A percentile compares a stretch with the other conserved stretches of the same genome.
Evolutionary conservation across 1,140 invertebrate genomes (phyloP).

Genomic region (Asobara japonica): DNA sequence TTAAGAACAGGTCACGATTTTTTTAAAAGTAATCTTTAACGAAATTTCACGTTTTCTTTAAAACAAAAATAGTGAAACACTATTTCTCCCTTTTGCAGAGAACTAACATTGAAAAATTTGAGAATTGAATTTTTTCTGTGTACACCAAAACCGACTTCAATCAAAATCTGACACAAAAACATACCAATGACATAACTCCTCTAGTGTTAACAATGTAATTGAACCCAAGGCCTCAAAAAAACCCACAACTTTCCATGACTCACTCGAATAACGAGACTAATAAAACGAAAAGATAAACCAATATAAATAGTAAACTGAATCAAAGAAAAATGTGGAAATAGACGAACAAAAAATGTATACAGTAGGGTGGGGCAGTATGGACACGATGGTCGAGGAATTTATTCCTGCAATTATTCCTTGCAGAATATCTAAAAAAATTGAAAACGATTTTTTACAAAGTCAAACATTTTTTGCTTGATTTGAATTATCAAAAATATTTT

Average conservation of each 20-base stretch:
- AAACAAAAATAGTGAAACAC: neutral
- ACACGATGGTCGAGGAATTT: too few relatives aligned
- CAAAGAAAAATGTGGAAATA: conserved; percentile 29
- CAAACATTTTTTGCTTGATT: too few relatives aligned
- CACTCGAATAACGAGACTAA: conserved; percentile 9
- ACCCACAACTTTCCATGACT: neutral
- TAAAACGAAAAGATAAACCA: neutral
- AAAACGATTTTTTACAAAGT: too few relatives aligned
- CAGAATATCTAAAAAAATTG: too few relatives aligned
- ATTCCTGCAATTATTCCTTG: too few relatives aligned
- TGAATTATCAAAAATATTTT: too few relatives aligned
- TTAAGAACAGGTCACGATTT: too few relatives aligned
- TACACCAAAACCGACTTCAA: too few relatives aligned
- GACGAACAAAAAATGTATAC: conserved; percentile 26
- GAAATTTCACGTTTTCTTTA: too few relatives aligned
- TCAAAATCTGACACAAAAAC: conserved; percentile 29
- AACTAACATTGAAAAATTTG: neutral
- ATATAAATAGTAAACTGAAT: neutral
- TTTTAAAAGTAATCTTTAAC: too few relatives aligned
- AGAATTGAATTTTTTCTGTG: too few relatives aligned
- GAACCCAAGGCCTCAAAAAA: conserved; percentile 22
- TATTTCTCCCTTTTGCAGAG: neutral
- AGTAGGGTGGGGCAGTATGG: too few relatives aligned
- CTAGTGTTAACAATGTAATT: conserved; percentile 26
- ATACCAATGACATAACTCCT: conserved; percentile 24